Conservation (phyloP, 2,888 invertebrate genomes). For the Pollenia angustigena region DNA sequence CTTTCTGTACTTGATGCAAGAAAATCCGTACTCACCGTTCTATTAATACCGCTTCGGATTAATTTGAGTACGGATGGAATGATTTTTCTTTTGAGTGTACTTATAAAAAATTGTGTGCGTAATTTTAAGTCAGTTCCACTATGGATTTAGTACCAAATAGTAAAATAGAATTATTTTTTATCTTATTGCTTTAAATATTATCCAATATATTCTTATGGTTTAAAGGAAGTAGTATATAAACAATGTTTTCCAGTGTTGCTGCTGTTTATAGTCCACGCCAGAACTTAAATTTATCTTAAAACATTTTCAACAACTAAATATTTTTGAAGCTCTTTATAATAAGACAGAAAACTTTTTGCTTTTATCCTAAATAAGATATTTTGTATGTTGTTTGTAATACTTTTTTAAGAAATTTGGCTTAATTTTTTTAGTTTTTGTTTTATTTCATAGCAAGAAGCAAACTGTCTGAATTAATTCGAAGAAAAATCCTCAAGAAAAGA, state of each 20-base stretch:
- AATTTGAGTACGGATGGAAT: no score
- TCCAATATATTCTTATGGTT: no score
- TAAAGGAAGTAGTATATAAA: no score
- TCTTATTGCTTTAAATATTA: no score
- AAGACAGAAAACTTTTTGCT: not conserved
- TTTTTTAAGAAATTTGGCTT: slow-evolving; percentile 3
- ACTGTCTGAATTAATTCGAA: not conserved
- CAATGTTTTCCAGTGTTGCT: not conserved
- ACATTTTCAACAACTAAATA: not conserved
- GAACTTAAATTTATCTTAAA: not conserved
- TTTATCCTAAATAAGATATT: not conserved
- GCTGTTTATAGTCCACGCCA: not conserved
- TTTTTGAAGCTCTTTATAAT: not conserved
- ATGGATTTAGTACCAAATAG: no score
- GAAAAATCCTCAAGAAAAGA: not conserved
- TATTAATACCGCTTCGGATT: no score
- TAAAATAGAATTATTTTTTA: no score
- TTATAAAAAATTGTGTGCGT: no score
- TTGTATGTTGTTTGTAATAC: not conserved
- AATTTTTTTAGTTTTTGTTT: not conserved
- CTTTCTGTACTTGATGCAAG: no score
- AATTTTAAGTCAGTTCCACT: no score
- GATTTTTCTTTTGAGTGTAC: no score
- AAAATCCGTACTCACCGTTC: no score
- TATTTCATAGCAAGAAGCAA: not conserved